Conservation (phyloP, 2,888 invertebrate species). For the Drosophila maculinotata region DNA sequence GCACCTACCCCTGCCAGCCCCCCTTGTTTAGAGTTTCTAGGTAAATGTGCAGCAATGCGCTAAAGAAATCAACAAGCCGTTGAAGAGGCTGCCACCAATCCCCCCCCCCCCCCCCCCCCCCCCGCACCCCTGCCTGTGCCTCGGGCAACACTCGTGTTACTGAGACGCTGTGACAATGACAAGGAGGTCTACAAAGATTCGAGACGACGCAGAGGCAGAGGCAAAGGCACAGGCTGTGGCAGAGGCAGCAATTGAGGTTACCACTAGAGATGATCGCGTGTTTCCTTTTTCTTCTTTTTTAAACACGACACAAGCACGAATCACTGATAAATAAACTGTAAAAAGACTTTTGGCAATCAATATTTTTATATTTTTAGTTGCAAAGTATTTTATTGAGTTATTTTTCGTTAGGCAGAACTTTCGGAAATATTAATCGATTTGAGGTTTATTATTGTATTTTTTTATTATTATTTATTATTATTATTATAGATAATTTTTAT, state of each 20-base stretch:
- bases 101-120: not conserved
- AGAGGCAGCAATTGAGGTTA: constrained; percentile 11
- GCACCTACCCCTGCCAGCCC: not conserved
- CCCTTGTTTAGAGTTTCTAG: constrained; percentile 13
- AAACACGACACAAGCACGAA: not conserved
- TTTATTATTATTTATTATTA: too few relatives aligned
- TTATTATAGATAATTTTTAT: too few relatives aligned
- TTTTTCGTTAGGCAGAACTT: too few relatives aligned
- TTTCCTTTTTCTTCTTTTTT: not conserved
- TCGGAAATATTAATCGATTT: too few relatives aligned
- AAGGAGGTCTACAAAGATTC: constrained; percentile 70
- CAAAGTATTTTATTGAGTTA: too few relatives aligned
- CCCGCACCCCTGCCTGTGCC: not conserved
- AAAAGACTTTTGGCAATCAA: too few relatives aligned
- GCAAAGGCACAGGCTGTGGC: not conserved
- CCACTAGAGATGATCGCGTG: constrained; percentile 7
- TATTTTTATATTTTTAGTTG: too few relatives aligned
- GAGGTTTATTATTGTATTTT: too few relatives aligned
- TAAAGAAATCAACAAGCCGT: constrained; percentile 60
- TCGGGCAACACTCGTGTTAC: constrained; percentile 47
- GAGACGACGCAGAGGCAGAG: constrained; percentile 24
- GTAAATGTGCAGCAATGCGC: constrained; percentile 61
- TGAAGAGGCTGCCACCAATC: constrained; percentile 36
- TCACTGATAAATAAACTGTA: too few relatives aligned
- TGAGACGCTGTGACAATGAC: constrained; percentile 71